These are phyloP conservation scores for Danionella dracula DNA, from an alignment of 2,797 vertebrate genomes.

Conservation along the genomic window DNA sequence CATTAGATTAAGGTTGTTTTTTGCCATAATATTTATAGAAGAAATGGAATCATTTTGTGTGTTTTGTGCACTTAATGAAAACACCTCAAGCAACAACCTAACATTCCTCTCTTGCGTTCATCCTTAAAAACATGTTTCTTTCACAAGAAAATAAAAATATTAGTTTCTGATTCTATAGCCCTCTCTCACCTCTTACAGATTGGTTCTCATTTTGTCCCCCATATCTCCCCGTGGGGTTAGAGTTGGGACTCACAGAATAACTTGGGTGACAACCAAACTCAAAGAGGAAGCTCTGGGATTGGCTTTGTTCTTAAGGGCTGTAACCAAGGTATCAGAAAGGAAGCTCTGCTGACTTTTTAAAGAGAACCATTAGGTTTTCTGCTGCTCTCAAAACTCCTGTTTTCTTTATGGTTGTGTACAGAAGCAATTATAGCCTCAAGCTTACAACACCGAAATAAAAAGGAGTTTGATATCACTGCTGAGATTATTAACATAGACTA, in stretches of 20 bases:
- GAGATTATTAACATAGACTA: neutral
- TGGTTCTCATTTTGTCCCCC: slow-evolving; percentile 1
- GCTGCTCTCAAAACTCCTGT: neutral
- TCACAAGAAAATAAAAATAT: too few relatives aligned
- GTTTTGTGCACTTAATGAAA: too few relatives aligned
- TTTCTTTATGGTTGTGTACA: neutral
- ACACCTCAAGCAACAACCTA: too few relatives aligned
- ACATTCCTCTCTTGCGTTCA: too few relatives aligned
- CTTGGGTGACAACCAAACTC: slow-evolving; percentile 40
- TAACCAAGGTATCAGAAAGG: slow-evolving; percentile 30
- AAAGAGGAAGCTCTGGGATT: slow-evolving; percentile 28
- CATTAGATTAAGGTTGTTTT: too few relatives aligned
- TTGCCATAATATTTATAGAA: too few relatives aligned
- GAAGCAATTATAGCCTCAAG: neutral
- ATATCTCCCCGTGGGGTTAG: slow-evolving; percentile 22
- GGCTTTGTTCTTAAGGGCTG: slow-evolving; percentile 19
- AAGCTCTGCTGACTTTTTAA: slow-evolving; percentile 10
- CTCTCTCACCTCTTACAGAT: neutral
- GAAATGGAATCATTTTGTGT: too few relatives aligned
- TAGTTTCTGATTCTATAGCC: too few relatives aligned
- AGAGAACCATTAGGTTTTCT: slow-evolving; percentile 5
- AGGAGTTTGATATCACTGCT: neutral
- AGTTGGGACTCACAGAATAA: slow-evolving; percentile 27
- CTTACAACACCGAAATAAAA: neutral
- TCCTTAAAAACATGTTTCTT: slow-evolving; percentile 2